phyloP scores from a whole-genome alignment of 2,113 vertebrate species.

The Orycteropus afer region DNA sequence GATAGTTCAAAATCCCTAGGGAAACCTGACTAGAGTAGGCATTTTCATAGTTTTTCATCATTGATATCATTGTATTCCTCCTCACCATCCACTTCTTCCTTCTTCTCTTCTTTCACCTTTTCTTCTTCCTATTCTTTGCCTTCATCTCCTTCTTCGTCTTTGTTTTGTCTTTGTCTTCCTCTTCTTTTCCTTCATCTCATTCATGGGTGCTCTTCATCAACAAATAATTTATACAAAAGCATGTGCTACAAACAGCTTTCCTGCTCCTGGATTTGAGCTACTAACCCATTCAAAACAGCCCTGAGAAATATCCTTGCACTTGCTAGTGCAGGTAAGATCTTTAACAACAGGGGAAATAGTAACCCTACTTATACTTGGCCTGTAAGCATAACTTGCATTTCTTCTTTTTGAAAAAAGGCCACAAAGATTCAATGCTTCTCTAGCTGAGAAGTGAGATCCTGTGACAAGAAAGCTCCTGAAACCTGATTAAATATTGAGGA shows the following conservation, averaged over 20 bases:
- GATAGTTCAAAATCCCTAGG: not conserved
- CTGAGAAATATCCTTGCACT: not conserved
- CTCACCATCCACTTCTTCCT: not conserved
- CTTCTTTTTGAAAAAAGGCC: not conserved
- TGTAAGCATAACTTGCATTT: not conserved
- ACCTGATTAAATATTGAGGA: constrained; percentile 85
- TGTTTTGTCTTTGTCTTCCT: not conserved
- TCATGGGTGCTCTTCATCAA: not conserved
- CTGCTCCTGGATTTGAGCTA: not conserved
- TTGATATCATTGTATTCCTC: not conserved
- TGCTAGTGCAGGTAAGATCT: not conserved
- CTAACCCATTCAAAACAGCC: not conserved
- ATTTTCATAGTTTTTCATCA: not conserved
- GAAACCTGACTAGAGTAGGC: not conserved
- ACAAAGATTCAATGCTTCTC: constrained; percentile 68
- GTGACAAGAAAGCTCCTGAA: constrained; percentile 54
- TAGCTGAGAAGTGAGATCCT: constrained; percentile 67
- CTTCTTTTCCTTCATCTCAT: not conserved
- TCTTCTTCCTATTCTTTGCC: not conserved
- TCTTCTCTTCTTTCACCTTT: too few species aligned
- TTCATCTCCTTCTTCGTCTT: not conserved
- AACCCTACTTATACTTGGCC: not conserved
- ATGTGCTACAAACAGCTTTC: not conserved
- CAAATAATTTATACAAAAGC: not conserved
- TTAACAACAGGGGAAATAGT: not conserved